Evolutionary conservation across 2,888 invertebrate genomes (phyloP), one percentile per base, ranked within the genome.

Genomic region (Lymantria monacha): DNA sequence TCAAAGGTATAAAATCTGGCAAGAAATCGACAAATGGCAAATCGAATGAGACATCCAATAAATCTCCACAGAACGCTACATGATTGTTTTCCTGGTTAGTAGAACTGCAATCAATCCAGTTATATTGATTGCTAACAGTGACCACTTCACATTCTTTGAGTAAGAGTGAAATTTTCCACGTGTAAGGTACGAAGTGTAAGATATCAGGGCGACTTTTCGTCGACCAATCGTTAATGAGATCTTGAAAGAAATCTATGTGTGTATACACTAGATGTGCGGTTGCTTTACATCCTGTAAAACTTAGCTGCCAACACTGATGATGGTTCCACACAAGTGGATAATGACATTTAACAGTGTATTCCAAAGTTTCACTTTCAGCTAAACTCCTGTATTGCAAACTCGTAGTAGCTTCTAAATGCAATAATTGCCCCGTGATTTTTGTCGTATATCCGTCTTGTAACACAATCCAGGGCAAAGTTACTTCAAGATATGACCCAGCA

Each of bases 91-190:
- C 98, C 81, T 97, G 97, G 70, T 97, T 96, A 46, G 97, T 97
- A 30, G 98, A 98, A 49, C 98, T 97, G 72, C 99, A 99, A 85
- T 99, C 99, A 64, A 99, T 96, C 99, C 99, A 99, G 85, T 99
- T 99, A 83, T 97, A 97, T 79, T 99, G 97, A 87, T 99, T 99
- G 73, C 97, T 96, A 12, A 97, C 91, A 41, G 98, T 97, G 0
- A 99, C 93, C 12, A 99, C 92, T 87, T 99, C 98, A 85, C 99
- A 98, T 84, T 99, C 98, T 81, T 99, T 98, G 15, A 98, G 87
- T 9, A 97, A 92, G 55, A 99, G 91, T 56, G 95, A 96, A 72
- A 99, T 96, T 77, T 97, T 96, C 96, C 98, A 99, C 0, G 98
- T 98, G 83, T 98, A 99, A 1, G 99, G 99, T 48, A 99, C 96